Base-by-base conservation (phyloP, 2,797 vertebrate species). In the Mareca penelope region DNA sequence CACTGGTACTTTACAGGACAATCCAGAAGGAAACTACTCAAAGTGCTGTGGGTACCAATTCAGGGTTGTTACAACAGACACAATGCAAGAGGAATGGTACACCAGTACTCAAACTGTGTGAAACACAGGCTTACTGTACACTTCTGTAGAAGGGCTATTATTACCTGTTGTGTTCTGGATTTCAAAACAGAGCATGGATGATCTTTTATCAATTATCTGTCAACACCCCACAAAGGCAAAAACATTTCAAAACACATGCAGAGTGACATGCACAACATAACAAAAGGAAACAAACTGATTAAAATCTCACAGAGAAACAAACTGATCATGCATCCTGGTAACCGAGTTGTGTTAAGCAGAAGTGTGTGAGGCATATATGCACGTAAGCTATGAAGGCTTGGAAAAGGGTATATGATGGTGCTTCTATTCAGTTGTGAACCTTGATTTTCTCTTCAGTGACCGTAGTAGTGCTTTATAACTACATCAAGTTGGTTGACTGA, bases 271-370 rank as follows among this genome's bases (percentile, higher is more conserved):
- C 70, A 55, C 5, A n/a, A 83, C 28, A 15, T 4, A 83, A 70
- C 22, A 53, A 68, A 23, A 65, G 44, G 24, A 91, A 89, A 85
- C 2, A 9, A 48, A 57, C 18, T 15, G 40, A 26, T 95, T 59
- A 24, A 64, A 89, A 85, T 29, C 70, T 78, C 56, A 73, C 33
- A 69, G 59, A 80, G 76, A 77, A 33, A 56, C n/a, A 50, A 61
- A 77, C 35, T 75, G 87, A 53, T 22, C 89, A 67, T 92, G 78
- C 94, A 61, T 91, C 90, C 88, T 78, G 70, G 64, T 78, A 80
- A 86, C 91, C 7, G 17, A 65, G 29, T 53, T 68, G 31, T 48
- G 60, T 42, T 81, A 84, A 85, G 46, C 40, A 89, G 55, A 87
- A 48, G 0, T 80, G 46, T 59, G n/a, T 37, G 61, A 56, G 46